Base-by-base conservation (phyloP, 2,113 vertebrate genomes). In the Cygnus atratus region DNA sequence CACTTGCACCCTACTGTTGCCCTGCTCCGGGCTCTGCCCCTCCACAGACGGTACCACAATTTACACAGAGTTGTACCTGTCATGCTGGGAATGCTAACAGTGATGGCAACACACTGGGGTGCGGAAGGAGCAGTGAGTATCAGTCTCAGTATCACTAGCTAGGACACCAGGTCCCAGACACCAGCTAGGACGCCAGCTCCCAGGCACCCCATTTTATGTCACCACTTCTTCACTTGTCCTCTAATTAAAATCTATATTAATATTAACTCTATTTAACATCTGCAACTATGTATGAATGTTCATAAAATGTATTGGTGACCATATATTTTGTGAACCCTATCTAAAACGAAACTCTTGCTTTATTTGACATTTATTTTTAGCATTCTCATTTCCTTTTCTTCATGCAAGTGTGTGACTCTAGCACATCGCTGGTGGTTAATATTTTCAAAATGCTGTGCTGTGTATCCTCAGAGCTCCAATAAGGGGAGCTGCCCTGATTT, bases 311-410 rank as follows among this genome's bases (percentile, higher is more conserved):
- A 5, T 8, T n/a, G 10, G 21, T 46, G 68, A 61, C 37, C 13
- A 24, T n/a, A 8, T n/a, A 77, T 81, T 77, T 88, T 63, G 28
- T 55, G 25, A 79, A 74, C 37, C 83, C n/a, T 44, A 28, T 62
- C 24, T 2, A 14, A 93, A 94, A 54, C 11, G 1, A 65, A 87
- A 80, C 18, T 83, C 37, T 50, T 41, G 22, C 28, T 94, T 83
- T 83, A 81, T 14, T 67, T 62, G 50, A 14, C 21, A 48, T 83
- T 94, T 95, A 76, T 88, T 92, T 88, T 78, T 89, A 58, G 44
- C 28, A 63, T 65, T 94, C 39, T 68, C 35, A 57, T 77, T 95
- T 89, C 62, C 74, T 91, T 92, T 85, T 92, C 71, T 63, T 80
- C 43, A 61, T 21, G 26, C 7, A 20, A 13, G 28, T 67, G 29